These are phyloP conservation scores for Syrmaticus mikado DNA, from an alignment of 2,113 vertebrate species.

Conservation along the genomic window DNA sequence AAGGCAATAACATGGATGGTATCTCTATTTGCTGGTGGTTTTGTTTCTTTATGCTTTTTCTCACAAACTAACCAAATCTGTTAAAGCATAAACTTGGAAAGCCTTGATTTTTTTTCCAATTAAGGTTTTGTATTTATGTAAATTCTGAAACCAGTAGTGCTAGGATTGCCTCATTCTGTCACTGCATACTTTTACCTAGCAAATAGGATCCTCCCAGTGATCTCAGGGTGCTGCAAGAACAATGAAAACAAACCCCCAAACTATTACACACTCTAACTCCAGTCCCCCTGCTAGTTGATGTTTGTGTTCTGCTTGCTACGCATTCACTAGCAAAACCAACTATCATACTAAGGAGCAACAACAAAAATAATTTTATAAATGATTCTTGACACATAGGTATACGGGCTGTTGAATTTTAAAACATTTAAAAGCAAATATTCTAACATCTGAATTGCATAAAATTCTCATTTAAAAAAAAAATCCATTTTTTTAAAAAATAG, in stretches of 20 bases:
- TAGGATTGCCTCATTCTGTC: background rate
- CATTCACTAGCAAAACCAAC: slow-evolving; percentile 18
- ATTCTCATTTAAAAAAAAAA: background rate
- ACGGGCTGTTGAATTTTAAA: background rate
- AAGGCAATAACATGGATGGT: background rate
- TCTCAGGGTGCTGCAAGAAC: background rate
- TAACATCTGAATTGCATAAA: background rate
- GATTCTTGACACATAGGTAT: background rate
- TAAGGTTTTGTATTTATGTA: background rate
- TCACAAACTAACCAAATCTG: background rate
- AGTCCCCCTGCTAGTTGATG: background rate
- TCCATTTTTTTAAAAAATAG: background rate
- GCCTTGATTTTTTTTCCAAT: background rate
- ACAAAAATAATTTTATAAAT: background rate
- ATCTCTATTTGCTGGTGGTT: background rate
- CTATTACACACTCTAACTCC: background rate
- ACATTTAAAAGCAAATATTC: slow-evolving; percentile 2
- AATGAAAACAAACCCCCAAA: background rate
- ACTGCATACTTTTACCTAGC: background rate
- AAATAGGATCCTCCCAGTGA: background rate
- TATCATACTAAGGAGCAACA: background rate
- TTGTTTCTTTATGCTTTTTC: background rate
- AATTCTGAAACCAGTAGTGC: background rate
- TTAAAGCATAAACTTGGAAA: background rate
- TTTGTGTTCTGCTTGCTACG: background rate